A percentile compares a stretch with the other conserved stretches of the same genome.
Evolutionary conservation across 2,797 vertebrate species (phyloP).

Genomic region (Gambusia yucatana): DNA sequence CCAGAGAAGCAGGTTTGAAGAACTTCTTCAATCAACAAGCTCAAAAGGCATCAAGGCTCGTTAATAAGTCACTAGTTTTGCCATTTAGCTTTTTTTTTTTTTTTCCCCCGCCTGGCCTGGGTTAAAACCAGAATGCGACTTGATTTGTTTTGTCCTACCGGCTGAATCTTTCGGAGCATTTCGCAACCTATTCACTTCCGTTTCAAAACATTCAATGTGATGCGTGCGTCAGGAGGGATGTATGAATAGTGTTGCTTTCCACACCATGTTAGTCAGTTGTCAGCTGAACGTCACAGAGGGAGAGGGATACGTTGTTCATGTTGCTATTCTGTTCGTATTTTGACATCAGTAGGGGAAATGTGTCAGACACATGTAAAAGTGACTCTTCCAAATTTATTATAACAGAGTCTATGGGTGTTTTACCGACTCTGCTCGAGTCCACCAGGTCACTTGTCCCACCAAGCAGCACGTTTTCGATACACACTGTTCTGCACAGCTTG

Average conservation of each 20-base stretch:
- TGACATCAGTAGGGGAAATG: constrained; percentile 60
- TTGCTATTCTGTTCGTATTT: constrained; percentile 48
- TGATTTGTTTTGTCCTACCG: not conserved
- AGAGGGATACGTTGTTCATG: constrained; percentile 60
- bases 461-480: constrained; percentile 29
- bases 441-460: constrained; percentile 19
- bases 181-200: not conserved
- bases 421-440: constrained; percentile 38
- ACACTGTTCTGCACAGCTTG: constrained; percentile 37
- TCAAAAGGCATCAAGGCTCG: constrained; percentile 12
- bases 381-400: constrained; percentile 35
- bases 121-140: constrained; percentile 13
- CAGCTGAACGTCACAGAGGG: constrained; percentile 75
- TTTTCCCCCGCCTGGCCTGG: constrained; percentile 33
- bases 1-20: not conserved
- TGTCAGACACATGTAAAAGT: constrained; percentile 44
- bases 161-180: not conserved
- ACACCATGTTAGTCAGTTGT: constrained; percentile 60
- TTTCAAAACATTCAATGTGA: not conserved
- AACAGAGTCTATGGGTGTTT: constrained; percentile 49
- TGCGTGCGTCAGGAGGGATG: not conserved
- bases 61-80: constrained; percentile 20
- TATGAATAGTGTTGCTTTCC: constrained; percentile 20
- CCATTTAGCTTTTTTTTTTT: constrained; percentile 20
- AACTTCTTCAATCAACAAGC: not conserved